A percentile compares a stretch with the other conserved stretches of the same genome.
phyloP scores from a whole-genome alignment of 2,888 invertebrate species.

The Perizoma flavofasciatum region DNA sequence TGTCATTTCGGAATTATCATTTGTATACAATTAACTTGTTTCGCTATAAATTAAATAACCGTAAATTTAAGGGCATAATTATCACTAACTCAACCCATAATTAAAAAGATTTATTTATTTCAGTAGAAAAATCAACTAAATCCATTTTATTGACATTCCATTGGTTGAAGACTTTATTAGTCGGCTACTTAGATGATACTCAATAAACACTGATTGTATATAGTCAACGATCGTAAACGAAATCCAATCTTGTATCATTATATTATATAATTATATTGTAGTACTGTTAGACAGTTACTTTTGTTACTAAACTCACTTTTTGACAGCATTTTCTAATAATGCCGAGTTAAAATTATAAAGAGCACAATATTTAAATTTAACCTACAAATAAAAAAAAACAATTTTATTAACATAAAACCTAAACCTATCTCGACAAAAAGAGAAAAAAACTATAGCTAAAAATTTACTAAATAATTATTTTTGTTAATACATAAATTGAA shows the following conservation, averaged over 20 bases:
- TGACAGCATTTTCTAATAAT: neutral
- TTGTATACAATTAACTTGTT: constrained; percentile 36
- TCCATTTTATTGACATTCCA: constrained; percentile 45
- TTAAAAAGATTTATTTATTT: constrained; percentile 42
- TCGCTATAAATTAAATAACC: constrained; percentile 33
- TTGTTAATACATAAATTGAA: no score
- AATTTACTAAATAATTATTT: no score
- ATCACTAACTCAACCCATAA: constrained; percentile 40
- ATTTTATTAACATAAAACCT: no score
- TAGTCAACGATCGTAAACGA: constrained; percentile 50
- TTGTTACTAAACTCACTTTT: constrained; percentile 15
- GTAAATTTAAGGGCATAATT: constrained; percentile 42
- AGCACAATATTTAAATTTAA: no score
- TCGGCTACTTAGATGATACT: constrained; percentile 47
- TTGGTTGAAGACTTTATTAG: constrained; percentile 38
- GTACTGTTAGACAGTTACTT: constrained; percentile 25
- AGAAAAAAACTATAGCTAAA: no score
- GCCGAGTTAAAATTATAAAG: no score
- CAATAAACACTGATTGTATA: constrained; percentile 48
- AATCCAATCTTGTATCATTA: constrained; percentile 32
- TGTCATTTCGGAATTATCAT: constrained; percentile 26
- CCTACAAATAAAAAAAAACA: no score
- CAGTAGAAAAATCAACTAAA: constrained; percentile 38
- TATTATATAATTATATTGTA: neutral
- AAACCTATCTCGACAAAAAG: neutral